Conservation (phyloP, 2,797 vertebrate species). For the Percopsis omiscomaycus region DNA sequence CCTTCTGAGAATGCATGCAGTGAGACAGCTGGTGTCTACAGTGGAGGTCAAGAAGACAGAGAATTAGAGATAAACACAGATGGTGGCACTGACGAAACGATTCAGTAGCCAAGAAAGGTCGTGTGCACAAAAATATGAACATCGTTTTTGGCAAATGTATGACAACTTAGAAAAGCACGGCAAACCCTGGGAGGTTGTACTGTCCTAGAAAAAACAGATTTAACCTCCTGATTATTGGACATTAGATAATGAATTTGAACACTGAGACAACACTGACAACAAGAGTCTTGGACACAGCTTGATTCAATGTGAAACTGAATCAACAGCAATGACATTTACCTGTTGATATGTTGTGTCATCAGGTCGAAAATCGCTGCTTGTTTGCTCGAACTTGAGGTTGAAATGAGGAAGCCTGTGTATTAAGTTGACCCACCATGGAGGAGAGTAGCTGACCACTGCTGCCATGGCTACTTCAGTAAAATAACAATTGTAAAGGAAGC, state of each 20-base stretch:
- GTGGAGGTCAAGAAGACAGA: slow-evolving; percentile 22
- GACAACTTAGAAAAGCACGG: too few relatives aligned
- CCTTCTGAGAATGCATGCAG: neutral
- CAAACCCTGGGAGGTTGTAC: too few relatives aligned
- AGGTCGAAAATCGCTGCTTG: slow-evolving; percentile 87
- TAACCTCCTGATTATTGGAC: too few relatives aligned
- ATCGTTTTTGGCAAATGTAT: too few relatives aligned
- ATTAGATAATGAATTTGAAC: neutral
- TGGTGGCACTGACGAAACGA: slow-evolving; percentile 60
- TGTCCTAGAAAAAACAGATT: too few relatives aligned
- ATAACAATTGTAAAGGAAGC: slow-evolving; percentile 26
- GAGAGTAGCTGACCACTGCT: slow-evolving; percentile 87
- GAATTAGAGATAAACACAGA: slow-evolving; percentile 52
- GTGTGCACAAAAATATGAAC: slow-evolving; percentile 23
- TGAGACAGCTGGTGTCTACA: slow-evolving; percentile 41
- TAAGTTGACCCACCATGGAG: slow-evolving; percentile 94
- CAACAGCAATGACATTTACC: slow-evolving; percentile 70
- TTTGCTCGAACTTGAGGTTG: slow-evolving; percentile 86
- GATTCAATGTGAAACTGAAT: neutral
- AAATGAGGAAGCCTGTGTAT: slow-evolving; percentile 92
- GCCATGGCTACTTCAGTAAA: slow-evolving; percentile 77
- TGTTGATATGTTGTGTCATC: slow-evolving; percentile 90
- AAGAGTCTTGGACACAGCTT: neutral
- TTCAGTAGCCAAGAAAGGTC: slow-evolving; percentile 27
- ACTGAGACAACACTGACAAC: neutral